Base-by-base conservation (phyloP, 92 coral and sea anemone genomes). In the Heliopora coerulea region DNA sequence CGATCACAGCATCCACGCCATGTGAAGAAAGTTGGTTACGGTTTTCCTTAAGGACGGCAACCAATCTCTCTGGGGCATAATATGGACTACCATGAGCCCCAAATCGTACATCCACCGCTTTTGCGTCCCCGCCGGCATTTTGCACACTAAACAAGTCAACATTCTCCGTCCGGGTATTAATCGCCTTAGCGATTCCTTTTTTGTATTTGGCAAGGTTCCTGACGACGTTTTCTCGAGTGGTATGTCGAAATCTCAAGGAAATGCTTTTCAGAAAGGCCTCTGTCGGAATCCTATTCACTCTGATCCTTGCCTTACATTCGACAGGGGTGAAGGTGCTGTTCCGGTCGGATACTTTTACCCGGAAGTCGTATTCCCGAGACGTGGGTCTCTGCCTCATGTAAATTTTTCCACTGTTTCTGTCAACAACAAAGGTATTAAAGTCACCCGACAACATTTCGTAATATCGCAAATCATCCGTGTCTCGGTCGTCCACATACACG, bases 41-140 rank as follows among this genome's bases (percentile, higher is more conserved):
- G 62, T 69, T 79, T 61, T 79, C 79, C 68, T 88, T 90, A 21
- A 93, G 86, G 33, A 85, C 10, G 18, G 95, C 89, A 25, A 85
- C 65, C 79, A 93, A 61, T 56, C 83, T 82, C 70, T 89, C 98
- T 0, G 96, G 95, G n/a, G 87, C 65, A 60, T 89, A 92, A 65
- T 93, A 93, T 0, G 98, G 98, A 54, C 98, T 93, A 0, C 98
- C 98, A 68, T 93, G 98, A 14, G 96, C 98, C 4, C 95, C 96
- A 18, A 93, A 86, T 18, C 97, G 84, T 17, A 92, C 86, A 78
- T 92, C 97, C 20, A 88, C 68, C 32, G 82, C 84, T 30, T 29
- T n/a, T 0, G 57, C 57, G 31, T 37, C 77, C 3, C 81, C 75
- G 10, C 82, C 74, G 11, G 85, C 91, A 25, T 59, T 75, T 59